Base-by-base conservation (phyloP, 2,888 invertebrate genomes). In the Amphimallon solstitiale region DNA sequence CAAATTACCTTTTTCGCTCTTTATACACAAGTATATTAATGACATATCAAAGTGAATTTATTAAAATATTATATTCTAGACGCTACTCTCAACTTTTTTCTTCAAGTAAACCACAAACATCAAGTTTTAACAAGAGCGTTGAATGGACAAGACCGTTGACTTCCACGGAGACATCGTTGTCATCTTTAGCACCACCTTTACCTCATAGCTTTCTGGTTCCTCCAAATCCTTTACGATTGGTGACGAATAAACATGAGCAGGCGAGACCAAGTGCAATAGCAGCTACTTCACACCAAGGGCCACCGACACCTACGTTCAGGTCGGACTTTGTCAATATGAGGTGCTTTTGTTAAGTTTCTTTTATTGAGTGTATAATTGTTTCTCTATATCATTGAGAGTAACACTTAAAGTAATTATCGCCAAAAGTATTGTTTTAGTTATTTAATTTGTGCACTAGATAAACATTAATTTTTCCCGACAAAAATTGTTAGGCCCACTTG, bases 321-420 rank as follows among this genome's bases (percentile, higher is more conserved):
- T 92, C 91, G 85, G 91, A 91, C 87, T 90, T 88, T 85, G 88
- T 90, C 81, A 89, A 88, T 85, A 86, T 91, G 82, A 88, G 88
- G 88, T 88, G 86, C 85, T 84, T 78, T 77, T 74, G 71, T 72
- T 75, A 74, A 72, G 69, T 74, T 73, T 73, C 69, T 70, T 72
- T 71, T 73, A 68, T 82, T 60, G n/a, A 37, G 14, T 34, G 17
- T n/a, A n/a, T 10, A 48, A 46, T 61, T 51, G n/a, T 51, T 67
- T 52, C 35, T 52, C 48, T 43, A 21, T 56, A 67, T 19, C 17
- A 48, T 68, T 19, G 17, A 56, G 29, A 29, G 9, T 29, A 29
- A 29, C 9, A 5, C 6, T 9, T 29, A 2, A 29, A 29, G 5
- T 9, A 29, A 29, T 2, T 29, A 9, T 7, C 29, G n/a, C n/a